Evolutionary conservation across 2,888 invertebrate genomes (phyloP), one percentile per base, ranked within the genome.

Genomic region (Drosophila tripunctata): DNA sequence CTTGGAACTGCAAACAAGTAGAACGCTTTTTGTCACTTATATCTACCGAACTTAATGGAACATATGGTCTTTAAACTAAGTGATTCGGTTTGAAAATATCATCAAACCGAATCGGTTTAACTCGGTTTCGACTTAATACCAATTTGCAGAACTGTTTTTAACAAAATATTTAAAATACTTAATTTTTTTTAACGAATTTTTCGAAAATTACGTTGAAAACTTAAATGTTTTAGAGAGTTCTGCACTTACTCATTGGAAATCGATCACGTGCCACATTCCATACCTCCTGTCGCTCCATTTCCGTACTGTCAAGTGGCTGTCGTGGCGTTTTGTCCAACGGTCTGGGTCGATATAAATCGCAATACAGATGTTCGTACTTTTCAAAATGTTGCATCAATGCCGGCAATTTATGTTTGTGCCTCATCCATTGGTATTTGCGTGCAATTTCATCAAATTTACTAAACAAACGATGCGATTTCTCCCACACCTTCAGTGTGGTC

Each of bases 361-460:
- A 40, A 21, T 78, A 89, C 0, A 88, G 45, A 19, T 69, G 62
- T 0, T 78, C 78, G 31, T 82, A 62, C 0, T 35, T 30, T 3
- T 17, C 17, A 3, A 77, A 56, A 12, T 27, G 61, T 1, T 63
- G 17, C 38, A 84, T 67, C 1, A 87, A 48, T 0, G 30, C 33
- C 1, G 81, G 75, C 54, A 88, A 15, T 14, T 65, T 21, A 0
- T 67, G 27, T 41, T 36, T 68, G 22, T 67, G 41, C 0, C 4
- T 1, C 45, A 62, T 41, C 88, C 87, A 88, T 0, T 52, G 2
- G 48, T 82, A 55, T 36, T 76, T 86, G 4, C 52, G 36, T 1
- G 89, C 84, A 3, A 74, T 66, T 4, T 69, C 58, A 44, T 88
- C 75, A 7, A 89, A 89, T 19, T 72, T 70, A 12, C 67, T 47